Evolutionary conservation across 2,113 vertebrate species (phyloP).

Genomic region (Myanophis thanlyinensis): DNA sequence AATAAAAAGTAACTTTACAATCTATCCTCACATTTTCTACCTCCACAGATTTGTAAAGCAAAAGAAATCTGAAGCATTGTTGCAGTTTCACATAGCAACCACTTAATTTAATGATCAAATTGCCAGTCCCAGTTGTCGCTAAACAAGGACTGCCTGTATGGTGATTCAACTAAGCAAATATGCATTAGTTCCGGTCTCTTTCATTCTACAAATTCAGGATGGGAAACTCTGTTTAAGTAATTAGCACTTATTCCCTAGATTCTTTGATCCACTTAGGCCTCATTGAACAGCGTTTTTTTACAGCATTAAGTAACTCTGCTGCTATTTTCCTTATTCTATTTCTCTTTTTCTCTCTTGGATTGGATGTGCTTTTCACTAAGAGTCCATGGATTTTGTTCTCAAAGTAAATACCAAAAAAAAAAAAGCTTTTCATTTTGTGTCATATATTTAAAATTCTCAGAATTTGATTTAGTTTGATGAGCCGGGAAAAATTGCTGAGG

Average conservation of each 20-base stretch:
- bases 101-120: neutral
- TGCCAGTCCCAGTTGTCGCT: neutral
- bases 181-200: conserved; percentile 10
- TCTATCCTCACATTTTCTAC: neutral
- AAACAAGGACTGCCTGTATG: neutral
- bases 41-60: neutral
- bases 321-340: neutral
- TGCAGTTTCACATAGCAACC: neutral
- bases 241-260: conserved; percentile 6
- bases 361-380: neutral
- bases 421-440: neutral
- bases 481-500: no score
- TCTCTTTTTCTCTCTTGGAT: neutral
- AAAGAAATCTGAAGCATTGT: neutral
- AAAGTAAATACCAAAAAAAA: neutral
- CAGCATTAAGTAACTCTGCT: neutral
- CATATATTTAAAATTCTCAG: neutral
- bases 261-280: neutral
- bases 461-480: neutral
- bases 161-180: neutral
- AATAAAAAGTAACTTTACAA: neutral
- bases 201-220: conserved; percentile 9
- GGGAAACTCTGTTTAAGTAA: conserved; percentile 7
- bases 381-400: neutral
- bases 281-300: conserved; percentile 7